These are phyloP conservation scores for Sitta carolinensis DNA, from an alignment of 2,797 vertebrate genomes.

Conservation along the genomic window DNA sequence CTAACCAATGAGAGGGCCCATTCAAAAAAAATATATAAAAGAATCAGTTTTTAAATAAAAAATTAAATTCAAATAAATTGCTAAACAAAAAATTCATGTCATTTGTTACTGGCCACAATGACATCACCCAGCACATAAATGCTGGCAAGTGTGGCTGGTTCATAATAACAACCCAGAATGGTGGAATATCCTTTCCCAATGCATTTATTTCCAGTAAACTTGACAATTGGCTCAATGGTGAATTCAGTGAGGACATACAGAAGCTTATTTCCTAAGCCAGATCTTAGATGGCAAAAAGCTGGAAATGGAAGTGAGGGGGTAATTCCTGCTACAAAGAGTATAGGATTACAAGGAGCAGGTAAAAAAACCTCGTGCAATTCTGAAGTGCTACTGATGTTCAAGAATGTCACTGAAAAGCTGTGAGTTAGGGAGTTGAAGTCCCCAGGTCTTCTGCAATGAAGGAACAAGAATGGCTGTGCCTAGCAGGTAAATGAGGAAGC, in stretches of 20 bases:
- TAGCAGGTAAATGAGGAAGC: not conserved
- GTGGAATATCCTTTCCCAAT: not conserved
- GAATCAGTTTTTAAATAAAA: too few relatives aligned
- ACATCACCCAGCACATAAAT: not conserved
- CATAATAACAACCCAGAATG: not conserved
- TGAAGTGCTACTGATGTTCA: not conserved
- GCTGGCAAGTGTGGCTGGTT: not conserved
- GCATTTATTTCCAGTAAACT: not conserved
- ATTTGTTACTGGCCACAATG: too few relatives aligned
- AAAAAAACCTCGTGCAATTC: not conserved
- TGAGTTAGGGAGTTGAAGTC: not conserved
- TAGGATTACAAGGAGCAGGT: not conserved
- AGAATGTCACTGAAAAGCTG: not conserved
- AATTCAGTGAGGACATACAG: not conserved
- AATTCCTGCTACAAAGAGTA: not conserved
- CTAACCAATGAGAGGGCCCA: too few relatives aligned
- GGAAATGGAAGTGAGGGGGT: not conserved
- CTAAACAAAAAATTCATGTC: too few relatives aligned
- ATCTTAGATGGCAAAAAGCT: not conserved
- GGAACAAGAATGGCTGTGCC: not conserved
- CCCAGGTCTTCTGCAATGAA: not conserved
- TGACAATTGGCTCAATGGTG: not conserved
- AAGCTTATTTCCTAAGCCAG: not conserved
- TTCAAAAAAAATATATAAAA: too few relatives aligned
- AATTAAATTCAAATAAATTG: too few relatives aligned